Conservation (phyloP, 1,140 invertebrate species). For the Colletes latitarsis region DNA sequence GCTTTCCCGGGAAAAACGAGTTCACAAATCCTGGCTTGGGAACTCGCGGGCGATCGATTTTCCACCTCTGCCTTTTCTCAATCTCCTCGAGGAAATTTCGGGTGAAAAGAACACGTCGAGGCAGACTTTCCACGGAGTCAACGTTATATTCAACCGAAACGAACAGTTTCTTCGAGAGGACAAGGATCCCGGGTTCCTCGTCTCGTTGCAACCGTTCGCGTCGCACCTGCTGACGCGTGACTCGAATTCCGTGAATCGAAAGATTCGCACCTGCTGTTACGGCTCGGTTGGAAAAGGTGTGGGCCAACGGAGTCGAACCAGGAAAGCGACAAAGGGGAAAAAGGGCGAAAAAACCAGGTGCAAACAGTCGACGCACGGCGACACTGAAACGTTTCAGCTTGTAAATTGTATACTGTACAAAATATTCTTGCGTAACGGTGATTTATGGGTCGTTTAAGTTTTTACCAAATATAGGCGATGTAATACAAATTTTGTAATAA, state of each 20-base stretch:
- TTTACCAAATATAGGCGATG: too few species aligned
- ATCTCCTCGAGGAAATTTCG: background rate
- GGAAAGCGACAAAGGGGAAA: background rate
- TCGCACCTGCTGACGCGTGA: conserved; percentile 48
- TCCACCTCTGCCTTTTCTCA: background rate
- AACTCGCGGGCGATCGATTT: conserved; percentile 4
- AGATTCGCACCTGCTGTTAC: conserved; percentile 52
- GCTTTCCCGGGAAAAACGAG: background rate
- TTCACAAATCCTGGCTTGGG: background rate
- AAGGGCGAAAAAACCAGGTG: conserved; percentile 2
- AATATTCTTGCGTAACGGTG: too few species aligned
- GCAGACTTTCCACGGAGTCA: background rate
- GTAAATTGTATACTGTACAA: too few species aligned
- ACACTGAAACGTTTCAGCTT: too few species aligned
- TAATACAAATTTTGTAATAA: too few species aligned
- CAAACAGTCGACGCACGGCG: background rate
- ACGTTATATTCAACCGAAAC: background rate
- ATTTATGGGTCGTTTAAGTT: too few species aligned
- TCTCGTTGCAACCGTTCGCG: conserved; percentile 29
- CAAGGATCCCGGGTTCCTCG: background rate
- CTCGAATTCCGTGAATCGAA: conserved; percentile 32
- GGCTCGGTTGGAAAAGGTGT: conserved; percentile 11
- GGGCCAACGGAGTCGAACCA: background rate
- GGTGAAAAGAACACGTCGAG: too few species aligned
- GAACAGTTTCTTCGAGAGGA: background rate